Evolutionary conservation across 2,888 invertebrate species (phyloP), one percentile per base, ranked within the genome.

Genomic region (Agrochola lota): DNA sequence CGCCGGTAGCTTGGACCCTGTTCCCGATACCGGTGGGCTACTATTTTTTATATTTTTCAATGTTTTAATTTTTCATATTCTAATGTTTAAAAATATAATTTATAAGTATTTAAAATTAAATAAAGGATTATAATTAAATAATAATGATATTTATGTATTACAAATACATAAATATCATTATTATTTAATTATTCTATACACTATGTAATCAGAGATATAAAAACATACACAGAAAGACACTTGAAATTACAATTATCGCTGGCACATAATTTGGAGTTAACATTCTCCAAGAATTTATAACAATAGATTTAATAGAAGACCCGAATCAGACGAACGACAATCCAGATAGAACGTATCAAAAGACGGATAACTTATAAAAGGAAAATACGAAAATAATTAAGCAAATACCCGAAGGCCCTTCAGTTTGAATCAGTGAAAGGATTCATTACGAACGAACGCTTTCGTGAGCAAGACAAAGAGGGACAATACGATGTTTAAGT

Each of bases 371-470:
- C 52, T 15, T 62, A 26, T 46, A 43, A 72, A 73, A 63, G 52
- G 49, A 52, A 49, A 63, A 63, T 70, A 72, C 43, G 57, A 85
- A 74, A 73, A 82, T 82, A 77, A 83, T 83, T 81, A 74, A 76
- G 78, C 40, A 78, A 81, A 75, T 83, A 77, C 64, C 63, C 77
- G 12, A 62, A 68, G 57, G 20, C 11, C 40, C 59, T 59, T 35
- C 71, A 74, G 59, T 62, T 77, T 52, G 64, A 79, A 81, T 81
- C 63, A 43, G 11, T 71, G 66, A 80, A 86, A 77, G 78, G 81
- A 83, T 83, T 77, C 52, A 86, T 83, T 78, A 78, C 85, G 74
- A 72, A 67, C 75, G 75, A 81, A 78, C 59, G 85, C 81, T 74
- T 80, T 78, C 52, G n/a, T 77, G 62, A 77, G 55, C 68, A 78